These are phyloP conservation scores for Miichthys miiuy DNA, from an alignment of 2,797 vertebrate genomes.

Conservation along the genomic window DNA sequence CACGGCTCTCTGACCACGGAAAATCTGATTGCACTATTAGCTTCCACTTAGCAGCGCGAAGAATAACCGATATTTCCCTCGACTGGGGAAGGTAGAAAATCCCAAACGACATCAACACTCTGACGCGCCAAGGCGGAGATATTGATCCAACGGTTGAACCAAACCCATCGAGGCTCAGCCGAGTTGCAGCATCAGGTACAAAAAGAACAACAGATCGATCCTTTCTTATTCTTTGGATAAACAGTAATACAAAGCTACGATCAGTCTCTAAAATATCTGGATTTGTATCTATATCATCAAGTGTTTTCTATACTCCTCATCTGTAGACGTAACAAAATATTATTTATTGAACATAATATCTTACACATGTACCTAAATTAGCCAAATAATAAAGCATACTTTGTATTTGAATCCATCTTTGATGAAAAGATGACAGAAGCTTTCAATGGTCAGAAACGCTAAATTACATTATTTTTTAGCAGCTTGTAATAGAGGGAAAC, in stretches of 20 bases:
- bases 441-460: too few relatives aligned
- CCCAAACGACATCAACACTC: conserved; percentile 30
- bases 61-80: conserved; percentile 42
- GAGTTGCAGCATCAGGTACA: conserved; percentile 21
- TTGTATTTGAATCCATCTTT: background rate
- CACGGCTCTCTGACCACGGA: conserved; percentile 21
- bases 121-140: conserved; percentile 23
- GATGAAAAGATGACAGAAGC: too few relatives aligned
- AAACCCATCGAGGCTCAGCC: conserved; percentile 6
- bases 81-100: conserved; percentile 27
- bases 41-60: conserved; percentile 44
- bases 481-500: too few relatives aligned
- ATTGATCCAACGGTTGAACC: conserved; percentile 26
- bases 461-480: too few relatives aligned
- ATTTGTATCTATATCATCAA: background rate
- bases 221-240: background rate
- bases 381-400: background rate
- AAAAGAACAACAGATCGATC: background rate
- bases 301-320: background rate
- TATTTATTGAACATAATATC: background rate
- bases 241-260: background rate
- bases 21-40: conserved; percentile 45
- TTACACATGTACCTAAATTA: background rate
- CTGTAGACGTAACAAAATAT: background rate
- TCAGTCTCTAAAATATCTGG: background rate